phyloP scores from a whole-genome alignment of 2,113 vertebrate genomes.

The Neolamprologus caudopunctatus region DNA sequence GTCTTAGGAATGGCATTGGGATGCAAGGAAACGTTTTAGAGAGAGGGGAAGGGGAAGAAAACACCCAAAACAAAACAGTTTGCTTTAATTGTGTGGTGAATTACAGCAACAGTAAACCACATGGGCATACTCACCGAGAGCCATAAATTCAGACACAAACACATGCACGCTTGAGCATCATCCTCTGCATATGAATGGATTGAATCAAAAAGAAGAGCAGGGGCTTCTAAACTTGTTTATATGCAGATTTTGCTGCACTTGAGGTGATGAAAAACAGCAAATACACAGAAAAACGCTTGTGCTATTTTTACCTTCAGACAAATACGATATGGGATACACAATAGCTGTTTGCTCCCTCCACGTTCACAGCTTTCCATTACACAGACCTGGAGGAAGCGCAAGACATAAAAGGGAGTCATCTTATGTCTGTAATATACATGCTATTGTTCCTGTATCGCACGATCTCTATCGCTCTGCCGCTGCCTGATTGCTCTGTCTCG shows the following conservation, averaged over 20 bases:
- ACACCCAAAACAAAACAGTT: neutral
- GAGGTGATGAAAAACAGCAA: slow-evolving; percentile 36
- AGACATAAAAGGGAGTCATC: neutral
- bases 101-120: slow-evolving; percentile 42
- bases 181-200: slow-evolving; percentile 30
- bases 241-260: slow-evolving; percentile 36
- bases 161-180: neutral
- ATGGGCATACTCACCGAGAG: neutral
- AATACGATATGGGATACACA: neutral
- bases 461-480: neutral
- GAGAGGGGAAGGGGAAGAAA: neutral
- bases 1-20: neutral
- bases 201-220: slow-evolving; percentile 26
- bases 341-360: slow-evolving; percentile 17
- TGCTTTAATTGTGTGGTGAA: slow-evolving; percentile 53
- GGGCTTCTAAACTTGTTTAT: slow-evolving; percentile 52
- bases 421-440: neutral
- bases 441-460: neutral
- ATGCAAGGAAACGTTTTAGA: slow-evolving; percentile 2
- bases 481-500: slow-evolving; percentile 2
- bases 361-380: neutral
- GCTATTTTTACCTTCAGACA: slow-evolving; percentile 40
- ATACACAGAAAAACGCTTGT: slow-evolving; percentile 18
- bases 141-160: slow-evolving; percentile 26
- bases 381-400: slow-evolving; percentile 12